A percentile compares a stretch with the other conserved stretches of the same genome.
Conservation (phyloP, 2,113 vertebrate species). For the Muntiacus muntjak region DNA sequence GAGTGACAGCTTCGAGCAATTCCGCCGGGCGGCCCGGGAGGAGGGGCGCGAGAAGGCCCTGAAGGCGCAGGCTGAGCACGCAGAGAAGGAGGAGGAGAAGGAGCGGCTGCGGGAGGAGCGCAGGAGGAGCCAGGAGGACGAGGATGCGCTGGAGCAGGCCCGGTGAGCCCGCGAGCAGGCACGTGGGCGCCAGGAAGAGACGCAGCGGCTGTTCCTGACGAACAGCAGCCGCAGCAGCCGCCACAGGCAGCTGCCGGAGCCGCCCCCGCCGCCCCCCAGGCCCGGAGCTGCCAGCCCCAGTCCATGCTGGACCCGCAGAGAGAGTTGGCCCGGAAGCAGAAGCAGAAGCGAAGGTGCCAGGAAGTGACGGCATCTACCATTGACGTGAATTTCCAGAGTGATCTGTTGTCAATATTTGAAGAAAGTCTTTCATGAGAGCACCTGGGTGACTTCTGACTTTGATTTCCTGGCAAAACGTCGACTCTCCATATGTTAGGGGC, state of each 20-base stretch:
- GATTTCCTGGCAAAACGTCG: conserved; percentile 73
- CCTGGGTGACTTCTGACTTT: conserved; percentile 80
- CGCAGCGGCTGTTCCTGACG: conserved; percentile 77
- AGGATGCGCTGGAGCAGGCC: conserved; percentile 88
- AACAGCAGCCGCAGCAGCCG: conserved; percentile 63
- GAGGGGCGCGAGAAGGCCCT: conserved; percentile 94
- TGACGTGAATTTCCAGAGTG: conserved; percentile 99
- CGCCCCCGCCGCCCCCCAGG: conserved; percentile 76
- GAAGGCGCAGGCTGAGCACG: conserved; percentile 93
- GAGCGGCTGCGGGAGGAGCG: conserved; percentile 89
- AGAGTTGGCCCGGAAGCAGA: conserved; percentile 89
- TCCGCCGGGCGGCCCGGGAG: conserved; percentile 90
- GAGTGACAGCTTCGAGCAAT: conserved; percentile 96
- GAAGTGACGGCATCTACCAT: conserved; percentile 95
- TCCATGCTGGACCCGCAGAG: conserved; percentile 91
- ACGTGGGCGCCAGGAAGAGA: conserved; percentile 87
- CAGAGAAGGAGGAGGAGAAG: conserved; percentile 92
- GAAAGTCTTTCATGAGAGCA: conserved; percentile 93
- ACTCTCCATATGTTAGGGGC: conserved; percentile 76
- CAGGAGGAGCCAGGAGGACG: conserved; percentile 91
- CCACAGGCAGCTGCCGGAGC: conserved; percentile 57
- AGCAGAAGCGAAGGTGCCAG: conserved; percentile 92
- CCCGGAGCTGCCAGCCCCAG: conserved; percentile 87
- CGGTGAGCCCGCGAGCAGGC: conserved; percentile 90
- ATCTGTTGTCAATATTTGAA: conserved; percentile 97